Conservation (phyloP, 1,140 invertebrate genomes). For the Zaprionus inermis region DNA sequence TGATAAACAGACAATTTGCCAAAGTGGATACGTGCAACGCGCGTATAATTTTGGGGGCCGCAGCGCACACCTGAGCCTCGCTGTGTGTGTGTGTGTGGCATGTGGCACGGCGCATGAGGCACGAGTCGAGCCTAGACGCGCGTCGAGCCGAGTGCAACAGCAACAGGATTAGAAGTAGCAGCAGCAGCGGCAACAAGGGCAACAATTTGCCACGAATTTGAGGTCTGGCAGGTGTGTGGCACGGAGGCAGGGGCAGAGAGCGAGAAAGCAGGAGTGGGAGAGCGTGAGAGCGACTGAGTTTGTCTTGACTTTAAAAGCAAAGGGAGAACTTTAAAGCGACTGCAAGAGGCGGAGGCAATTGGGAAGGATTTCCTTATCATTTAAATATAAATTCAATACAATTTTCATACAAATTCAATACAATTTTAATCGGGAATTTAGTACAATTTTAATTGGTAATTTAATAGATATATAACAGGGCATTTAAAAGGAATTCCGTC, state of each 20-base stretch:
- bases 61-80: slow-evolving; percentile 58
- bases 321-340: not conserved
- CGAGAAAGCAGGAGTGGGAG: not conserved
- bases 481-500: not conserved
- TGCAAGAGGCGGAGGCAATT: not conserved
- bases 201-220: slow-evolving; percentile 15
- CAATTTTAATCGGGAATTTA: not conserved
- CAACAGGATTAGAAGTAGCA: slow-evolving; percentile 16
- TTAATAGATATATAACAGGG: not conserved
- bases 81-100: slow-evolving; percentile 2
- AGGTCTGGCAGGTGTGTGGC: not conserved
- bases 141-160: slow-evolving; percentile 54
- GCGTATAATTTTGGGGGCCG: slow-evolving; percentile 68
- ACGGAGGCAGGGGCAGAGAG: not conserved
- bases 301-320: slow-evolving; percentile 1
- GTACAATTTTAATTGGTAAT: not conserved
- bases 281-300: not conserved
- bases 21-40: slow-evolving; percentile 78
- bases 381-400: not conserved
- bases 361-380: too few species aligned
- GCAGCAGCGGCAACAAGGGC: slow-evolving; percentile 50
- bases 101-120: slow-evolving; percentile 32
- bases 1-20: slow-evolving; percentile 82
- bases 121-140: slow-evolving; percentile 45
- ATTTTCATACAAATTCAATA: not conserved